Base-by-base conservation (phyloP, 1,140 invertebrate species). In the Meloidogyne hapla region DNA sequence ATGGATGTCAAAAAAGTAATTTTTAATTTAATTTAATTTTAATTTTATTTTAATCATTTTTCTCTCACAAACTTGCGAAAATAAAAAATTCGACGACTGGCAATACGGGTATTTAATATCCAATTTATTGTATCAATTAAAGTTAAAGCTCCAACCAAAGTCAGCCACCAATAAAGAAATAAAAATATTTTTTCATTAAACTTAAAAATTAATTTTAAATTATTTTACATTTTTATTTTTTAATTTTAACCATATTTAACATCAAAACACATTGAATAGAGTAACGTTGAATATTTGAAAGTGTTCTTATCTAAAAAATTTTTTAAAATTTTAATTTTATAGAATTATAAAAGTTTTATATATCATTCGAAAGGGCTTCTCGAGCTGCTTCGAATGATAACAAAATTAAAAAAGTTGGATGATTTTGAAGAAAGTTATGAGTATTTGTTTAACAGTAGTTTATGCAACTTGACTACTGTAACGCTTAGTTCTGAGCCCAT, bases 81-180 rank as follows among this genome's bases (percentile, higher is more conserved):
- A 56, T 56, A 56, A 56, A 15, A n/a, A 56, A 56, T 56, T 56
- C 48, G n/a, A n/a, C 48, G 18, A 56, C 4, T 56, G n/a, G 18
- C 3, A n/a, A 56, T n/a, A n/a, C 18, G 3, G n/a, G 48, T 56
- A 56, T 56, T 56, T 56, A 56, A 56, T 56, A 56, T 56, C 48
- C 48, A 56, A n/a, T 56, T 56, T n/a, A 56, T n/a, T 8, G 48
- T 56, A n/a, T 56, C 48, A n/a, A 56, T n/a, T 56, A 4, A n/a
- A 6, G 48, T 56, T 56, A 56, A 56, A 0, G n/a, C 5, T 56
- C 76, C 78, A 40, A 82, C 81, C 0, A 88, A n/a, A 28, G 88
- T 72, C 5, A 88, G 79, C 88, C 88, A 88, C 75, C 85, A 88
- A 83, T 88, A 88, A 26, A 88, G 75, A 56, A 88, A 81, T 18